Evolutionary conservation across 2,888 invertebrate genomes (phyloP).

Genomic region (Pachliopta kotzebuea): DNA sequence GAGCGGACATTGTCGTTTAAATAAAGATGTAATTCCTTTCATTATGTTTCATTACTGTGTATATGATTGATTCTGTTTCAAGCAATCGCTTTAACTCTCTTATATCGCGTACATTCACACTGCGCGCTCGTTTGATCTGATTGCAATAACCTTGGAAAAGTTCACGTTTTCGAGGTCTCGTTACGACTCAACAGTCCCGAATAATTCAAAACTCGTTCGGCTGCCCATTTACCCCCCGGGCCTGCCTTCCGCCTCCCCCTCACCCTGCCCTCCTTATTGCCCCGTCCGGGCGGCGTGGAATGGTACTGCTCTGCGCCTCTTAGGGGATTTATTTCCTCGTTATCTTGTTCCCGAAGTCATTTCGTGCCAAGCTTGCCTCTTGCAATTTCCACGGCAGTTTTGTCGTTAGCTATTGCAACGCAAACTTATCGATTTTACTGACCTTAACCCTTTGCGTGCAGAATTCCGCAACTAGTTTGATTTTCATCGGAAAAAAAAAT

Average conservation of each 20-base stretch:
- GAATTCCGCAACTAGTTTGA: not conserved
- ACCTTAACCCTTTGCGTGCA: not conserved
- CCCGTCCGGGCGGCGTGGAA: not conserved
- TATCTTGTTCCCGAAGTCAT: slow-evolving; percentile 4
- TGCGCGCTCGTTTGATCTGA: slow-evolving; percentile 3
- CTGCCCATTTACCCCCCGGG: not conserved
- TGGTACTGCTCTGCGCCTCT: not conserved
- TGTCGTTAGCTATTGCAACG: not conserved
- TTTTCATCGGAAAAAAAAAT: not conserved
- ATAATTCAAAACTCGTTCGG: slow-evolving; percentile 11
- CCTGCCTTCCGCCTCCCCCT: too few relatives aligned
- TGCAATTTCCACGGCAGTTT: slow-evolving; percentile 1
- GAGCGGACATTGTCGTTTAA: too few relatives aligned
- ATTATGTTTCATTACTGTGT: too few relatives aligned
- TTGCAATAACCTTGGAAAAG: slow-evolving; percentile 6
- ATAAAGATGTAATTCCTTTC: too few relatives aligned
- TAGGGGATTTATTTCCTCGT: slow-evolving; percentile 4
- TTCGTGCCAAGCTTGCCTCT: slow-evolving; percentile 6
- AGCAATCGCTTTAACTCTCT: not conserved
- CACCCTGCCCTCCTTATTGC: too few relatives aligned
- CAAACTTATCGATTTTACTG: slow-evolving; percentile 5
- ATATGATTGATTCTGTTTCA: not conserved
- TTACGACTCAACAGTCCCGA: slow-evolving; percentile 9
- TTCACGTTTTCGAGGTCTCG: slow-evolving; percentile 4
- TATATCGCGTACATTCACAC: not conserved